Evolutionary conservation across 1,140 invertebrate genomes (phyloP).

Genomic region (Bombus affinis): DNA sequence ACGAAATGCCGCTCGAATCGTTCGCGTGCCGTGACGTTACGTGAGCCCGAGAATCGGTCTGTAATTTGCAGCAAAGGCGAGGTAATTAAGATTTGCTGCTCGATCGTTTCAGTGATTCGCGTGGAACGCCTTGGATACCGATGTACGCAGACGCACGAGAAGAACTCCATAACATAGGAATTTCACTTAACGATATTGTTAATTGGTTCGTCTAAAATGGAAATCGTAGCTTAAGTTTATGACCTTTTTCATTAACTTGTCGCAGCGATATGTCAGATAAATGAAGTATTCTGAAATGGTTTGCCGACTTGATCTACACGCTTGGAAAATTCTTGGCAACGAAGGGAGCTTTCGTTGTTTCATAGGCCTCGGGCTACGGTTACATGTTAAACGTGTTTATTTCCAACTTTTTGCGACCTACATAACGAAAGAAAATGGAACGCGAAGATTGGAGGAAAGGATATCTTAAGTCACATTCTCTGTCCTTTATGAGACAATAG

Average conservation of each 20-base stretch:
- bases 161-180: not conserved
- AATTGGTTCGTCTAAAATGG: not conserved
- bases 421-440: not conserved
- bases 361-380: not conserved
- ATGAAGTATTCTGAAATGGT: not conserved
- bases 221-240: not conserved
- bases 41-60: constrained; percentile 1
- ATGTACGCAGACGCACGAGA: too few relatives aligned
- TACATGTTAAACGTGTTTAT: not conserved
- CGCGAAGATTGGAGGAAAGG: not conserved
- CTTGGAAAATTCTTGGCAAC: not conserved
- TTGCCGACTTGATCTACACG: not conserved
- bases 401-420: not conserved
- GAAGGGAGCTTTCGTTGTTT: not conserved
- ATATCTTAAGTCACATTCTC: not conserved
- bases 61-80: constrained; percentile 32
- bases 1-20: constrained; percentile 15
- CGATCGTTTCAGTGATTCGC: constrained; percentile 16
- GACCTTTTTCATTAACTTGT: not conserved
- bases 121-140: not conserved
- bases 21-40: constrained; percentile 15
- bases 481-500: not conserved
- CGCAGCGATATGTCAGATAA: not conserved
- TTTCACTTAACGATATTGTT: not conserved
- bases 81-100: constrained; percentile 17